Evolutionary conservation across 2,113 vertebrate species (phyloP).

Genomic region (Pyrgilauda ruficollis): DNA sequence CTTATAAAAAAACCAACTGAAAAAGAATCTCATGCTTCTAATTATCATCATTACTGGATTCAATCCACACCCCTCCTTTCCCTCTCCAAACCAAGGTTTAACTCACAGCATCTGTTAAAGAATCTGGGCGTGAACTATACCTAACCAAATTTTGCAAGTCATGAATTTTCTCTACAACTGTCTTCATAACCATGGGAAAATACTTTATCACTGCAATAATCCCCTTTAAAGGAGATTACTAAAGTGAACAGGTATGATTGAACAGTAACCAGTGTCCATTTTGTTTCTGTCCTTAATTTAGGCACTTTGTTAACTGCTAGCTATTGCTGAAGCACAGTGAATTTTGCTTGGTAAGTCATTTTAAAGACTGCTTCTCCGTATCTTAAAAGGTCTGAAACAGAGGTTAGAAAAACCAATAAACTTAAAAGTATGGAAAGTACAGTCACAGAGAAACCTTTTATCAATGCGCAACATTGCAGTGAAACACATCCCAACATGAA

Average conservation of each 20-base stretch:
- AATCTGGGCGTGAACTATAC: neutral
- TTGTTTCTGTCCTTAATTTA: slow-evolving; percentile 26
- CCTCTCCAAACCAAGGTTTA: neutral
- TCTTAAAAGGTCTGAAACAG: neutral
- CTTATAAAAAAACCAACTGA: neutral
- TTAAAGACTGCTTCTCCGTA: neutral
- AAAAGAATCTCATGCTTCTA: neutral
- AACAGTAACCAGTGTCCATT: neutral
- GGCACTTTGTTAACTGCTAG: neutral
- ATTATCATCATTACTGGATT: neutral
- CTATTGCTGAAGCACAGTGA: neutral
- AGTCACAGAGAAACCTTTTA: neutral
- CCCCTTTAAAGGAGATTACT: neutral
- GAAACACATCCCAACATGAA: neutral
- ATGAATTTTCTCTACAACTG: neutral
- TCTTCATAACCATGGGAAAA: neutral
- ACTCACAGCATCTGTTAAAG: neutral
- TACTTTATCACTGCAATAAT: neutral
- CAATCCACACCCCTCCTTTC: neutral
- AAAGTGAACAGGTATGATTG: neutral
- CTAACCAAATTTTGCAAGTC: neutral
- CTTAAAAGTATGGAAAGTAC: neutral
- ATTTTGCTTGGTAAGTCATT: slow-evolving; percentile 6
- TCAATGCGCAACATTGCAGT: neutral
- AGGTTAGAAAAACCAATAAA: slow-evolving; percentile 22